phyloP scores from a whole-genome alignment of 2,888 invertebrate genomes.

The Thelaira solivaga region DNA sequence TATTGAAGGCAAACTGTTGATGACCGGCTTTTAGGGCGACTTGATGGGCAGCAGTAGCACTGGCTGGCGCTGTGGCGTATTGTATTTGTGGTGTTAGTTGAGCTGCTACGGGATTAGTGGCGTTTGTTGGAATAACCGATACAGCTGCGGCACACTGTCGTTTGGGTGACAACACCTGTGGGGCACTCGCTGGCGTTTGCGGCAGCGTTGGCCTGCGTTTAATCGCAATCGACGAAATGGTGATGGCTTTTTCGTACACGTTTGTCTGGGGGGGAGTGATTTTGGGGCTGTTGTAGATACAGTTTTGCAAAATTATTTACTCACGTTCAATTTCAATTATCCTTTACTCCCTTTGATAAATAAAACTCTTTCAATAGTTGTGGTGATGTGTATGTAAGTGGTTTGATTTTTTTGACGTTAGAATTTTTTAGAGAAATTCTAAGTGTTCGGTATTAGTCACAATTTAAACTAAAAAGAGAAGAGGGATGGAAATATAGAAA shows the following conservation, averaged over 20 bases:
- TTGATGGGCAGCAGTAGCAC: conserved; percentile 67
- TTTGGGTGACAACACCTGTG: conserved; percentile 78
- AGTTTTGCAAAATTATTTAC: conserved; percentile 34
- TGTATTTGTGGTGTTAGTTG: conserved; percentile 67
- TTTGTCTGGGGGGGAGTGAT: conserved; percentile 72
- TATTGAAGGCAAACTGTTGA: conserved; percentile 69
- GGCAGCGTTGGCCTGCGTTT: conserved; percentile 79
- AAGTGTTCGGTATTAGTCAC: background rate
- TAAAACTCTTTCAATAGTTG: no score
- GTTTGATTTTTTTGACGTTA: background rate
- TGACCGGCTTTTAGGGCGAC: conserved; percentile 72
- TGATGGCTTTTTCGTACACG: conserved; percentile 77
- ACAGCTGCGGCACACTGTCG: conserved; percentile 78
- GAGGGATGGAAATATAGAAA: background rate
- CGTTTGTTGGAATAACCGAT: conserved; percentile 73
- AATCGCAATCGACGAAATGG: conserved; percentile 79
- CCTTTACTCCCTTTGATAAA: no score
- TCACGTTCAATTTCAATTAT: background rate
- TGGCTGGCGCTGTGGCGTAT: conserved; percentile 76
- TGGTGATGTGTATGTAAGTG: background rate
- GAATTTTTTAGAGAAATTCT: conserved; percentile 2
- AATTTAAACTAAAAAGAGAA: conserved; percentile 32
- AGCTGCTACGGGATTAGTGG: conserved; percentile 72
- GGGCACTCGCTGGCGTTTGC: conserved; percentile 78
- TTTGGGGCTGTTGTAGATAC: conserved; percentile 56